phyloP scores from a whole-genome alignment of 2,888 invertebrate species.

The Ptilodon capucinus region DNA sequence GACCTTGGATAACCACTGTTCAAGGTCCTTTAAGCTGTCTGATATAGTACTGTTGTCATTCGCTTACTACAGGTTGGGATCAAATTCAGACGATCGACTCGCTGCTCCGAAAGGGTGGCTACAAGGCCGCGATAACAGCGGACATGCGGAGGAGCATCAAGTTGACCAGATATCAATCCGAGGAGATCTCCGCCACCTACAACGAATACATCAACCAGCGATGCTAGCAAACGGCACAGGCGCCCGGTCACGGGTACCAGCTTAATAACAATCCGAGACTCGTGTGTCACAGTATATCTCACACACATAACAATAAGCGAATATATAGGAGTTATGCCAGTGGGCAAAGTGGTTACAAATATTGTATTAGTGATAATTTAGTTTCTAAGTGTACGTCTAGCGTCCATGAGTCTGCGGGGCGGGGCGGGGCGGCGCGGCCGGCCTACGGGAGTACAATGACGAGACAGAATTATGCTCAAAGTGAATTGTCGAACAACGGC shows the following conservation, averaged over 20 bases:
- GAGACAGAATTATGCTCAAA: conserved; percentile 66
- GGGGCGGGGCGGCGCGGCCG: conserved; percentile 19
- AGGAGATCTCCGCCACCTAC: conserved; percentile 95
- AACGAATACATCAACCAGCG: conserved; percentile 90
- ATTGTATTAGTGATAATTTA: conserved; percentile 59
- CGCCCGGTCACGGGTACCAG: conserved; percentile 27
- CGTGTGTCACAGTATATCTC: conserved; percentile 29
- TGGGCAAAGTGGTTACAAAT: conserved; percentile 32
- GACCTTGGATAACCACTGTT: too few species aligned
- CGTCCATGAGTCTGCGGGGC: conserved; percentile 41
- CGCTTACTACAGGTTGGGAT: conserved; percentile 96
- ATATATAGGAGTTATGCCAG: conserved; percentile 30
- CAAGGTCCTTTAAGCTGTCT: too few species aligned
- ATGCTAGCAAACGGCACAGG: conserved; percentile 88
- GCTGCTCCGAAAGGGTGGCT: conserved; percentile 97
- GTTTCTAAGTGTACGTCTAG: conserved; percentile 65
- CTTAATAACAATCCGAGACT: conserved; percentile 27
- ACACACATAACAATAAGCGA: conserved; percentile 29
- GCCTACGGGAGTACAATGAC: conserved; percentile 34
- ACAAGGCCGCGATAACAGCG: conserved; percentile 94
- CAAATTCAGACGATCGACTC: conserved; percentile 99
- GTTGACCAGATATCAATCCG: conserved; percentile 97
- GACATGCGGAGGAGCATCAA: conserved; percentile 95
- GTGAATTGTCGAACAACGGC: conserved; percentile 41
- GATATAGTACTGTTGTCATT: too few species aligned